These are phyloP conservation scores for Pristionchus entomophagus DNA, from an alignment of 2,888 invertebrate species.

Conservation along the genomic window DNA sequence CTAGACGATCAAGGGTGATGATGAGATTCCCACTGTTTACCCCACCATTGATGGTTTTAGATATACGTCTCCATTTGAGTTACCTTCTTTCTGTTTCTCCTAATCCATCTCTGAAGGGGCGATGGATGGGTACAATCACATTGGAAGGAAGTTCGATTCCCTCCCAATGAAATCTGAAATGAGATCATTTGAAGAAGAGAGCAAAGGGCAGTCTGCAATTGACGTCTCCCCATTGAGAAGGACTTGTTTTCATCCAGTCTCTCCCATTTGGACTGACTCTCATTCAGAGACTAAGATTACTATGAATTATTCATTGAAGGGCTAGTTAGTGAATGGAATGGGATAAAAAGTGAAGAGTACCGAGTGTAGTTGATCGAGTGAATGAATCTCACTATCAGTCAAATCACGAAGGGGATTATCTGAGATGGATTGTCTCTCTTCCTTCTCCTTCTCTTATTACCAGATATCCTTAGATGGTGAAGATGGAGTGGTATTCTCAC, in stretches of 20 bases:
- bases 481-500: constrained; percentile 8
- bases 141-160: constrained; percentile 54
- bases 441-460: background rate
- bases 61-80: background rate
- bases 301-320: background rate
- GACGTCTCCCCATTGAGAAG: constrained; percentile 20
- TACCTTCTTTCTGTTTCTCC: constrained; percentile 58
- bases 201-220: too few species aligned
- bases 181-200: background rate
- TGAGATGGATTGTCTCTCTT: background rate
- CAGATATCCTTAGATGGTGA: constrained; percentile 18
- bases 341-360: background rate
- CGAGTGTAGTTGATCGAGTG: constrained; percentile 35
- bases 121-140: constrained; percentile 62
- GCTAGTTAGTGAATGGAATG: background rate
- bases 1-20: background rate
- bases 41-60: background rate
- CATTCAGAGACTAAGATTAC: background rate
- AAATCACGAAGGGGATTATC: constrained; percentile 37
- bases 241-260: background rate
- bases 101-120: constrained; percentile 61
- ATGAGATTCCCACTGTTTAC: background rate
- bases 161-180: constrained; percentile 57
- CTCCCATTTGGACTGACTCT: background rate
- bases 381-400: constrained; percentile 9